Percentiles rank a stretch among this genome's conserved stretches.
Conservation (phyloP, 2,797 vertebrate genomes). For the Characodon lateralis region DNA sequence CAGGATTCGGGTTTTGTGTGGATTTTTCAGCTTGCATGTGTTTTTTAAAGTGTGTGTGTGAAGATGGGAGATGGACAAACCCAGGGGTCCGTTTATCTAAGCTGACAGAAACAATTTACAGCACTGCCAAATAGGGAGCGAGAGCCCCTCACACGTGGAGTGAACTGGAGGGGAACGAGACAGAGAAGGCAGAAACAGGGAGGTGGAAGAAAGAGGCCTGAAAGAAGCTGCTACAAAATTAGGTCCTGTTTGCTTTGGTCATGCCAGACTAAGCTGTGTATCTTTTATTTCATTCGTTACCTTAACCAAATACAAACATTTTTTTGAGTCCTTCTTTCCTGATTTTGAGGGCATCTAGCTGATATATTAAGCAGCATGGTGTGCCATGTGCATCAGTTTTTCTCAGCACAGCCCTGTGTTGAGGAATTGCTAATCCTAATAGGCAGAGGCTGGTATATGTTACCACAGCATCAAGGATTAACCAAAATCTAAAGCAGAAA, state of each 20-base stretch:
- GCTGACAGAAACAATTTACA: constrained; percentile 83
- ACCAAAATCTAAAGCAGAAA: too few species aligned
- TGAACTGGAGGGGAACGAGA: constrained; percentile 65
- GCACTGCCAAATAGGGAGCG: constrained; percentile 68
- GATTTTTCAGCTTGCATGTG: constrained; percentile 19
- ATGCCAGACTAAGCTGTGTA: constrained; percentile 14
- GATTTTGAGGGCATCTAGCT: not conserved
- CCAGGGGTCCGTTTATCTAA: constrained; percentile 77
- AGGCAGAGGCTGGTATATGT: not conserved
- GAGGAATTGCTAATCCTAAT: not conserved
- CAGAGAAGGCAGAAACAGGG: constrained; percentile 46
- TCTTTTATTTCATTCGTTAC: constrained; percentile 31
- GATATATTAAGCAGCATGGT: not conserved
- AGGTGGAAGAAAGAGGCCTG: constrained; percentile 34
- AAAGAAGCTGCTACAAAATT: constrained; percentile 23
- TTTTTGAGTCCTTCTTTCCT: not conserved
- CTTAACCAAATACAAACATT: not conserved
- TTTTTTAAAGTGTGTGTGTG: constrained; percentile 18
- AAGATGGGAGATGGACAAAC: constrained; percentile 69
- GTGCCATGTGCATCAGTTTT: not conserved
- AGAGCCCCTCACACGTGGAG: constrained; percentile 50
- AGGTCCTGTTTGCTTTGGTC: constrained; percentile 9
- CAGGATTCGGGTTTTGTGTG: constrained; percentile 4
- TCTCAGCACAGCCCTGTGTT: not conserved
- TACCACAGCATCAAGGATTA: too few species aligned